Percentiles rank a stretch among this genome's conserved stretches.
phyloP scores from a whole-genome alignment of 2,797 vertebrate genomes.

The Malurus leucopterus region DNA sequence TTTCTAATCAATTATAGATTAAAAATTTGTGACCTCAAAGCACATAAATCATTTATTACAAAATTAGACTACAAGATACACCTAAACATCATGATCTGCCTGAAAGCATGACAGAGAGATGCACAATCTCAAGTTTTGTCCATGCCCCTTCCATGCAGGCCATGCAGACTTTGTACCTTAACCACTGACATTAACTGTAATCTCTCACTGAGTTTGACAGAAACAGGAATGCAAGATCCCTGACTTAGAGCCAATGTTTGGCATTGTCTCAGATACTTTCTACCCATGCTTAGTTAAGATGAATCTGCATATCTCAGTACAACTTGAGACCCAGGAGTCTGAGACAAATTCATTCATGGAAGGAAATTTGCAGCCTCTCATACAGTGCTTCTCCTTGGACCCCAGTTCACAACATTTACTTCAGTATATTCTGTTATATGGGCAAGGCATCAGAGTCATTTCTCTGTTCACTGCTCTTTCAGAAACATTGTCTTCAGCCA shows the following conservation, averaged over 20 bases:
- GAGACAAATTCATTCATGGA: not conserved
- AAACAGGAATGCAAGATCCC: not conserved
- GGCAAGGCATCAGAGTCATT: not conserved
- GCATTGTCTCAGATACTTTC: not conserved
- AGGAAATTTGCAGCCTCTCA: not conserved
- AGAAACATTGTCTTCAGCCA: not conserved
- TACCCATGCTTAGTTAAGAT: not conserved
- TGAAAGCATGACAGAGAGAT: not conserved
- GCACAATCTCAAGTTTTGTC: not conserved
- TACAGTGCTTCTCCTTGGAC: not conserved
- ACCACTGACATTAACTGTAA: not conserved
- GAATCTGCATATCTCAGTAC: not conserved
- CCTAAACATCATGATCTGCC: not conserved
- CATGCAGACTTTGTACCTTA: not conserved
- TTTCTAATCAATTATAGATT: not conserved
- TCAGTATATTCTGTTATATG: not conserved
- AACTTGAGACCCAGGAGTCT: not conserved
- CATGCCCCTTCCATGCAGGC: not conserved
- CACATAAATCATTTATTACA: not conserved
- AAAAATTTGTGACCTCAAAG: not conserved
- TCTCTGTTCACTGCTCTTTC: not conserved
- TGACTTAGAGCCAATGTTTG: not conserved
- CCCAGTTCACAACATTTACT: not conserved
- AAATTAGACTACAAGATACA: not conserved
- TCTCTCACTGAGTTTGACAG: not conserved